phyloP scores from a whole-genome alignment of 2,113 vertebrate genomes.

The Burhinus oedicnemus region DNA sequence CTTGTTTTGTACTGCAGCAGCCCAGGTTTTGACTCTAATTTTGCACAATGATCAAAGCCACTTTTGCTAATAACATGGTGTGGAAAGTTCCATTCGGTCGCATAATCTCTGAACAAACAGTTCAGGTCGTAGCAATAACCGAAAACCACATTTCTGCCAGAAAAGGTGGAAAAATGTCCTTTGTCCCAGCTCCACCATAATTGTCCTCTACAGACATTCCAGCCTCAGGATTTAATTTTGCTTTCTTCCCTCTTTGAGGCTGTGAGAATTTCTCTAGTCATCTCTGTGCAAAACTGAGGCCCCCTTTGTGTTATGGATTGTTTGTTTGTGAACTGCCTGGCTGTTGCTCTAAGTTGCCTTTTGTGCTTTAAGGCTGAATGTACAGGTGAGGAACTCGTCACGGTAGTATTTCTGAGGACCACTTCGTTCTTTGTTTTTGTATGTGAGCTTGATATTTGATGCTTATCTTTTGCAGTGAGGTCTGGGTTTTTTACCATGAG shows the following conservation, averaged over 20 bases:
- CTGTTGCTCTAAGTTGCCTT: background rate
- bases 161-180: background rate
- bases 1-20: background rate
- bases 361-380: background rate
- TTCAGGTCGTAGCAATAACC: background rate
- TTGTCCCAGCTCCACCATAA: background rate
- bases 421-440: background rate
- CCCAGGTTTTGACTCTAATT: background rate
- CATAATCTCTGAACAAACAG: background rate
- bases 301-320: rapidly evolving
- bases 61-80: background rate
- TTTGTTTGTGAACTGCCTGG: background rate
- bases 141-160: background rate
- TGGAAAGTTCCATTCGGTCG: background rate
- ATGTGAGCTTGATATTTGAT: background rate
- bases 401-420: background rate
- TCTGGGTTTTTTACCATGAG: background rate
- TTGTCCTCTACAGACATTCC: background rate
- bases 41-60: background rate
- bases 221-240: background rate
- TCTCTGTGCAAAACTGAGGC: background rate
- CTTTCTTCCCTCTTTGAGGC: background rate
- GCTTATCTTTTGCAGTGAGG: background rate
- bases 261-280: background rate
- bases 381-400: background rate